Evolutionary conservation across 2,113 vertebrate species (phyloP).

Genomic region (Lipophrys pholis): DNA sequence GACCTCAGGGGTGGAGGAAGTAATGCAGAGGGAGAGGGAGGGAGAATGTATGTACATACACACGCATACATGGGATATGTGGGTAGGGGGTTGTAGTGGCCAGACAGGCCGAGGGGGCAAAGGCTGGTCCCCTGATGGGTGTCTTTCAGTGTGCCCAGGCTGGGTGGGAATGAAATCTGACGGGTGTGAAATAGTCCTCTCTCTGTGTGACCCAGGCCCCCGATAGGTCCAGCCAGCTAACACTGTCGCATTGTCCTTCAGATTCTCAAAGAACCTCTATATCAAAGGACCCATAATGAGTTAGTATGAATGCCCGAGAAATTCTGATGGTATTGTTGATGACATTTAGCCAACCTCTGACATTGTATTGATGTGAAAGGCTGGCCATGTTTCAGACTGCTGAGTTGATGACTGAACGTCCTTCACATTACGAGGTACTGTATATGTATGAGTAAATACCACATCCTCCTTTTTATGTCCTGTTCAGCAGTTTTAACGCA

Average conservation of each 20-base stretch:
- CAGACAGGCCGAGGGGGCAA: constrained; percentile 54
- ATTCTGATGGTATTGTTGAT: constrained; percentile 17
- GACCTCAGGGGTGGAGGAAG: constrained; percentile 59
- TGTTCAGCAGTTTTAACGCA: not conserved
- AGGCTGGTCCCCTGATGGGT: constrained; percentile 70
- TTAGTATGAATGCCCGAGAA: constrained; percentile 16
- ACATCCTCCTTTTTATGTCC: not conserved
- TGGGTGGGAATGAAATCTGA: constrained; percentile 65
- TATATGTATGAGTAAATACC: no score
- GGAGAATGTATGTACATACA: constrained; percentile 9
- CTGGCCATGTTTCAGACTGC: not conserved
- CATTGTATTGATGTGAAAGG: constrained; percentile 2
- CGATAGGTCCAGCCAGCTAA: constrained; percentile 36
- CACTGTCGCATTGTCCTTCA: constrained; percentile 57
- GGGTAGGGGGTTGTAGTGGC: constrained; percentile 38
- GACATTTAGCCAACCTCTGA: constrained; percentile 21
- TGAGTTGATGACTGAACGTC: not conserved
- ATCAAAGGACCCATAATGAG: constrained; percentile 20
- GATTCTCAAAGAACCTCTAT: constrained; percentile 35
- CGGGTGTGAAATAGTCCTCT: constrained; percentile 69
- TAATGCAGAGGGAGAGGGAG: constrained; percentile 26
- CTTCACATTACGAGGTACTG: no score
- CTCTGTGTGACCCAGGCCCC: constrained; percentile 41
- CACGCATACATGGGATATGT: not conserved
- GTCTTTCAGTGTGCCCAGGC: constrained; percentile 62